Evolutionary conservation across 2,113 vertebrate genomes (phyloP), one percentile per base, ranked within the genome.

Genomic region (Festucalex cinctus): DNA sequence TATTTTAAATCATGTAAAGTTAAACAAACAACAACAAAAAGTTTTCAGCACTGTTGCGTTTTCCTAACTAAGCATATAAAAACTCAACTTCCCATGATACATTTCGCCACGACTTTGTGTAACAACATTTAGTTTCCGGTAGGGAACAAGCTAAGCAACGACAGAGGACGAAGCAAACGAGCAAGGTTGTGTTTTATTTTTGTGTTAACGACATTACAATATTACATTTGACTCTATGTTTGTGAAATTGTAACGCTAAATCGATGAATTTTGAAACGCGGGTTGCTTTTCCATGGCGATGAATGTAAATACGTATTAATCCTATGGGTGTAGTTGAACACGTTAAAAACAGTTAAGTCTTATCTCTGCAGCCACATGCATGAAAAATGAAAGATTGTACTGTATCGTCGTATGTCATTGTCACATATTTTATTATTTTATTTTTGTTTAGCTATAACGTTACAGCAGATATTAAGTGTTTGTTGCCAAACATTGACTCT

Each of bases 71-170:
- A 20, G 32, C 7, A 5, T 5, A 1, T 5, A 4, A 0, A 1
- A 60, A 63, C 84, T 83, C 77, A 78, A 73, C 79, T 84, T 85
- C 86, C 88, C 88, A 56, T 80, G 54, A 7, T 9, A 14, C 83
- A 69, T 26, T 63, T 1, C 1, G 24, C 5, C 0, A 3, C 9
- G 57, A 2, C 1, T 9, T 0, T 46, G 66, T 83, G 81, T 28
- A 62, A 9, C 82, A 49, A 2, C 69, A 10, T 74, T 76, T 68
- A 41, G 51, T 69, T 72, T 14, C 62, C 86, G 85, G 67, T 19
- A 6, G 26, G 46, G 17, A 83, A 83, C 83, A 74, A 1, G 39
- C 32, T 65, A 36, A 32, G 7, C 7, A 0, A 17, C 44, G 28
- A 68, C 78, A 77, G 76, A 88, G 86, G 83, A 77, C 74, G 65